A percentile compares a stretch with the other conserved stretches of the same genome.
Evolutionary conservation across 2,797 vertebrate genomes (phyloP).

Genomic region (Chrysocyon brachyurus): DNA sequence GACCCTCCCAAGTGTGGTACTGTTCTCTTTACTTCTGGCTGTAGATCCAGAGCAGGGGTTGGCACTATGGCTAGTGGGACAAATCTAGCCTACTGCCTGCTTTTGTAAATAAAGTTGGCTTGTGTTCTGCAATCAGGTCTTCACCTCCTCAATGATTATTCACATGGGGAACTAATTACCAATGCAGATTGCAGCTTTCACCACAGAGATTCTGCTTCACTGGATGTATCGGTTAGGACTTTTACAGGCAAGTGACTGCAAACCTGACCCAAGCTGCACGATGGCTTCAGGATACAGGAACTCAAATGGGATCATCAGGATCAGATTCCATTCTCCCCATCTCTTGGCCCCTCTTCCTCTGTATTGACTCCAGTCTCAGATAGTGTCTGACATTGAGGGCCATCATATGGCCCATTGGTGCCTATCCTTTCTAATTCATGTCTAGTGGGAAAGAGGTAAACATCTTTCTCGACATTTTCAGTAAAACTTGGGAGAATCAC

Average conservation of each 20-base stretch:
- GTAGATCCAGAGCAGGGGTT: neutral
- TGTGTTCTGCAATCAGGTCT: neutral
- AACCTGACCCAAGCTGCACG: neutral
- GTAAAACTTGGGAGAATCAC: neutral
- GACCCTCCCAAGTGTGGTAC: neutral
- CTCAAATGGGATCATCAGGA: neutral
- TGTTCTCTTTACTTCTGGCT: neutral
- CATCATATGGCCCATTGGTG: neutral
- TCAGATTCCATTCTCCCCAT: neutral
- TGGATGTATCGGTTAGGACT: neutral
- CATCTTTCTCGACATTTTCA: slow-evolving; percentile 12
- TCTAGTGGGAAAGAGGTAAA: neutral
- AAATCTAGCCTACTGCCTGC: neutral
- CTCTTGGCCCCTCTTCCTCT: neutral
- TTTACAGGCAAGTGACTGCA: neutral
- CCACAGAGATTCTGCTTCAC: neutral
- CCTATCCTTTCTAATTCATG: neutral
- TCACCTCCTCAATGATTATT: neutral
- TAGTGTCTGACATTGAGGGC: neutral
- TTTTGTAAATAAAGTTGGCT: neutral
- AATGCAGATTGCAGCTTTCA: neutral
- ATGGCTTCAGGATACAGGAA: neutral
- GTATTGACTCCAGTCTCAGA: neutral
- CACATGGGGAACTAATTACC: neutral
- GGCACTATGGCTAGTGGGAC: neutral